phyloP scores from a whole-genome alignment of 1,140 invertebrate genomes.

The Diorhabda elongata region DNA sequence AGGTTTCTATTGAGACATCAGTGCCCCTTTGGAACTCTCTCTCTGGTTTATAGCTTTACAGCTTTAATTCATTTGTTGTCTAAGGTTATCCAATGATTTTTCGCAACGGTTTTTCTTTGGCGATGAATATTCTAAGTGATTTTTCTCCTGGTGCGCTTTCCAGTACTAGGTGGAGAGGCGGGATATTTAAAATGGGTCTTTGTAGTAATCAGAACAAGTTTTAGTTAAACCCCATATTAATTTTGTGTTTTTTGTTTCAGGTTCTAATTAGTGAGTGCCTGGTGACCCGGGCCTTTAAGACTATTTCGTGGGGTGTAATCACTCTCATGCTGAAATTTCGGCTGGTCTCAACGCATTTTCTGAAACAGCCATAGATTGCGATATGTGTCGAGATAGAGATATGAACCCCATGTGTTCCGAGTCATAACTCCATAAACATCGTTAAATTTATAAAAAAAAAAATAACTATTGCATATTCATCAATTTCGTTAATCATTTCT shows the following conservation, averaged over 20 bases:
- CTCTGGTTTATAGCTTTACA: too few species aligned
- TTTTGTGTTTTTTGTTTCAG: not conserved
- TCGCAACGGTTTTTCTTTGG: too few species aligned
- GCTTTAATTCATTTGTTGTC: too few species aligned
- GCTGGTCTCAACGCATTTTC: slow-evolving; percentile 78
- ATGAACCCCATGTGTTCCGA: slow-evolving; percentile 56
- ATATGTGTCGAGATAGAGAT: slow-evolving; percentile 73
- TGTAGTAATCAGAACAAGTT: too few species aligned
- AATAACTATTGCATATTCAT: not conserved
- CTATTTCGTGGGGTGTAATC: slow-evolving; percentile 10
- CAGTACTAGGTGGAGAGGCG: too few species aligned
- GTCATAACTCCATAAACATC: slow-evolving; percentile 16
- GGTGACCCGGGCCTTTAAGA: not conserved
- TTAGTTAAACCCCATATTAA: not conserved
- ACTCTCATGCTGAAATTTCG: slow-evolving; percentile 77
- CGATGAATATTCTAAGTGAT: too few species aligned
- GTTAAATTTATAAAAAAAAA: not conserved
- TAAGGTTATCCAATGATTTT: too few species aligned
- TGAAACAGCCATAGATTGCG: slow-evolving; percentile 76
- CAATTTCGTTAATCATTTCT: slow-evolving; percentile 1
- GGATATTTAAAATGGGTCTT: too few species aligned
- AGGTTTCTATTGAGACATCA: too few species aligned
- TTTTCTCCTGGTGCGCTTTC: too few species aligned
- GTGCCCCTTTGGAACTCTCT: too few species aligned
- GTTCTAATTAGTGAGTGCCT: not conserved